These are phyloP conservation scores for Chaenogobius annularis DNA, from an alignment of 2,113 vertebrate genomes.

Conservation along the genomic window DNA sequence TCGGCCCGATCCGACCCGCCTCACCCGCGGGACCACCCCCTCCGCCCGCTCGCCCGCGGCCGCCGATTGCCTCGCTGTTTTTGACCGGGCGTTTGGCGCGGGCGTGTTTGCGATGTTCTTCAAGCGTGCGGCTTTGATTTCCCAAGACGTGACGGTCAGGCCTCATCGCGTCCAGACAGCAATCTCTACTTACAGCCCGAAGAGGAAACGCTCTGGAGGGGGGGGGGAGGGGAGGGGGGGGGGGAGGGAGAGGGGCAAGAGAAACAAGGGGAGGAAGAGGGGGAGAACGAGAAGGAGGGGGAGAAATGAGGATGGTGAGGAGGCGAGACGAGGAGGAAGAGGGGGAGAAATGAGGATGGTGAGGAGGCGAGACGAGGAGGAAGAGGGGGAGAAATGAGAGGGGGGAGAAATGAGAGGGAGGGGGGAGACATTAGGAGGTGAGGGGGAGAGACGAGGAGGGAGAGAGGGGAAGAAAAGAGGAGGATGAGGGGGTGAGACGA, in stretches of 20 bases:
- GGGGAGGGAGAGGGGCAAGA: neutral
- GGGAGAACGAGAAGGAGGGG: neutral
- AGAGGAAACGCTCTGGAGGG: slow-evolving; percentile 13
- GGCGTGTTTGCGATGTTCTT: slow-evolving; percentile 29
- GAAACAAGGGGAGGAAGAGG: too few relatives aligned
- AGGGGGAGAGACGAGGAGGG: neutral
- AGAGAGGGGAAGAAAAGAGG: slow-evolving; percentile 9
- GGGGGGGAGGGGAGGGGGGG: slow-evolving; percentile 25
- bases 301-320: neutral
- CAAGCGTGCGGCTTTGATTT: slow-evolving; percentile 67
- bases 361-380: neutral
- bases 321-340: neutral
- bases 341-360: neutral
- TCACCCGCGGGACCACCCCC: slow-evolving; percentile 17
- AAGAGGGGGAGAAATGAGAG: neutral
- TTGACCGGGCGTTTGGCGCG: slow-evolving; percentile 28
- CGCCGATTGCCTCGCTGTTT: slow-evolving; percentile 31
- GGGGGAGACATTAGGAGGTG: neutral
- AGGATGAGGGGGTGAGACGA: neutral
- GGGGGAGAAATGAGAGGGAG: too few relatives aligned
- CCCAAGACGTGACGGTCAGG: slow-evolving; percentile 67
- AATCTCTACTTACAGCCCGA: slow-evolving; percentile 54
- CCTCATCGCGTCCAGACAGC: slow-evolving; percentile 62
- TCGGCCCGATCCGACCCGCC: slow-evolving; percentile 21
- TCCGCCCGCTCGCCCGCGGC: slow-evolving; percentile 14